Conservation (phyloP, 1,140 invertebrate species). For the Dendrolimus kikuchii region DNA sequence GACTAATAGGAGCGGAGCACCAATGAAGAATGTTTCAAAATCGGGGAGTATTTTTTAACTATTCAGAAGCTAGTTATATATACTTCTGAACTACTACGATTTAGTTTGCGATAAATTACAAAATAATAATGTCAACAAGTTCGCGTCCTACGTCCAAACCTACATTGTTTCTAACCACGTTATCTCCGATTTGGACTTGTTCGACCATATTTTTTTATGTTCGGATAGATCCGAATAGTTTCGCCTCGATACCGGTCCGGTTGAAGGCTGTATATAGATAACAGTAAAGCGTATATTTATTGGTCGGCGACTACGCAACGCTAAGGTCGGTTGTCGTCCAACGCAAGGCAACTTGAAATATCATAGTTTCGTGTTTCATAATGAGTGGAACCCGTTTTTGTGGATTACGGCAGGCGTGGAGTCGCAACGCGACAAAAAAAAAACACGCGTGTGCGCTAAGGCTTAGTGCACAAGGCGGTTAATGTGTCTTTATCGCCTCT, state of each 20-base stretch:
- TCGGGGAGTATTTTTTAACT: no score
- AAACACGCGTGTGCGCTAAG: no score
- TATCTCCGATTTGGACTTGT: conserved; percentile 70
- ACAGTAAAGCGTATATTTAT: conserved; percentile 70
- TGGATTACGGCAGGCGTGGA: conserved; percentile 41
- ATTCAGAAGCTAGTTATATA: no score
- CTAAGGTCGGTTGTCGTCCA: conserved; percentile 43
- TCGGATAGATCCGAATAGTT: conserved; percentile 68
- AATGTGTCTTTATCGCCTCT: neutral
- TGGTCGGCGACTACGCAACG: conserved; percentile 47
- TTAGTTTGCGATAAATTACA: no score
- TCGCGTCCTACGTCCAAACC: conserved; percentile 33
- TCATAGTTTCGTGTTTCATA: conserved; percentile 69
- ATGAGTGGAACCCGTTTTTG: conserved; percentile 65
- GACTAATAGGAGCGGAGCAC: no score
- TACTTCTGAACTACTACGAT: no score
- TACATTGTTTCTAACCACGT: conserved; percentile 40
- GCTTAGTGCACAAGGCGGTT: neutral
- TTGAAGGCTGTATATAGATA: conserved; percentile 67
- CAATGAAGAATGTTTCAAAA: no score
- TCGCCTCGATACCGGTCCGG: conserved; percentile 64
- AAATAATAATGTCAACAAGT: no score
- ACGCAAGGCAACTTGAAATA: conserved; percentile 51
- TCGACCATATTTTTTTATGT: conserved; percentile 53
- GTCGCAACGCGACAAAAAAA: conserved; percentile 12